These are phyloP conservation scores for Squalus acanthias DNA, from an alignment of 2,797 vertebrate genomes.

Conservation along the genomic window DNA sequence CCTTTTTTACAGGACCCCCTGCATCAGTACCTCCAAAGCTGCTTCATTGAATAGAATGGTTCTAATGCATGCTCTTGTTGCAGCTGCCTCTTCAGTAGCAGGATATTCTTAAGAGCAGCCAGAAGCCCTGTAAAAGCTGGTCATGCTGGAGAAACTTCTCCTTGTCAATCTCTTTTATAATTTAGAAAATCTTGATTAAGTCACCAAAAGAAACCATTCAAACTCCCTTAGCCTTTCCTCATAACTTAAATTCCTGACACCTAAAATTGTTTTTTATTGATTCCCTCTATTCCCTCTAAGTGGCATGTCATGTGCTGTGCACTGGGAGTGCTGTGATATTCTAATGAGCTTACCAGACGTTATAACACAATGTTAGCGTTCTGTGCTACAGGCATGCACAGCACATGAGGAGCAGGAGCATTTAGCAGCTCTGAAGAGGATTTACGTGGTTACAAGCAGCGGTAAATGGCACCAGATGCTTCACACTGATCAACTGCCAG, in stretches of 20 bases:
- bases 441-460: not conserved
- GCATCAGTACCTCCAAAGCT: not conserved
- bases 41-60: not conserved
- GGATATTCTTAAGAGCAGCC: not conserved
- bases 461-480: not conserved
- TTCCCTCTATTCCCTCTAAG: not conserved
- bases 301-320: no score
- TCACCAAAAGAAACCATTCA: not conserved
- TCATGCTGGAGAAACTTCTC: not conserved
- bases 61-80: not conserved
- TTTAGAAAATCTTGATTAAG: not conserved
- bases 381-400: not conserved
- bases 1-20: no score
- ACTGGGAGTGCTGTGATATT: not conserved
- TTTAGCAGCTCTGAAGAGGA: not conserved
- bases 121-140: not conserved
- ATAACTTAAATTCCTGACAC: no score
- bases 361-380: not conserved
- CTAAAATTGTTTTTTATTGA: not conserved
- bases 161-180: not conserved
- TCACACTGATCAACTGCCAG: not conserved
- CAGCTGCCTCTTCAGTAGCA: not conserved
- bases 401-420: not conserved
- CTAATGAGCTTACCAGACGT: not conserved
- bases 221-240: not conserved